Conservation (phyloP, 2,888 invertebrate genomes). For the Microplitis manilae region DNA sequence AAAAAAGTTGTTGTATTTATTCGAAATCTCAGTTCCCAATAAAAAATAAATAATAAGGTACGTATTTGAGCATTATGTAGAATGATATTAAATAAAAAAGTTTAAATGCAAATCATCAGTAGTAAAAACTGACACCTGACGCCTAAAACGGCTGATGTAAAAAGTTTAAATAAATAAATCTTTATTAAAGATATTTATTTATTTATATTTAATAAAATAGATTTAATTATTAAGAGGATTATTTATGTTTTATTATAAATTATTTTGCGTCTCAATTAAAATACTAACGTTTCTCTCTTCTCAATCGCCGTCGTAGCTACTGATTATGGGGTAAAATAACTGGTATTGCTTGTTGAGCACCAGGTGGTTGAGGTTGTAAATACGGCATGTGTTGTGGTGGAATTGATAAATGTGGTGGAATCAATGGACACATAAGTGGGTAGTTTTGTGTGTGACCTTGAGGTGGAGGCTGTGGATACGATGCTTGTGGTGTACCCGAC, state of each 20-base stretch:
- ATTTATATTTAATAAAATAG: conserved; percentile 29
- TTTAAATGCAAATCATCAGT: background rate
- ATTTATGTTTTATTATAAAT: conserved; percentile 37
- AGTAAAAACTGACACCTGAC: conserved; percentile 19
- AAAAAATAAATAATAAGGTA: conserved; percentile 51
- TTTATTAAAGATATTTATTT: conserved; percentile 36
- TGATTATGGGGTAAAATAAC: conserved; percentile 72
- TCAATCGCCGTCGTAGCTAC: conserved; percentile 70
- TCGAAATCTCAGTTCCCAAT: conserved; percentile 40
- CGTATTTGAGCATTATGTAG: conserved; percentile 35
- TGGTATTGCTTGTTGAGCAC: conserved; percentile 71
- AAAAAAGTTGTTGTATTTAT: background rate
- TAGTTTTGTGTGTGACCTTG: conserved; percentile 73
- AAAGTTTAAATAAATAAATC: conserved; percentile 14
- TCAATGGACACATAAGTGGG: conserved; percentile 76
- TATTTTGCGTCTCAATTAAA: conserved; percentile 38
- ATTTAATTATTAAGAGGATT: conserved; percentile 33
- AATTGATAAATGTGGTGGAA: conserved; percentile 71
- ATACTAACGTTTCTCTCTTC: conserved; percentile 57
- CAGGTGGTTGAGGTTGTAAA: conserved; percentile 72
- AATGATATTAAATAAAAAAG: conserved; percentile 7
- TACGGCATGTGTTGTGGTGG: conserved; percentile 75
- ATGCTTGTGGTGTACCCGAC: conserved; percentile 71
- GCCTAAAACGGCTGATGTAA: conserved; percentile 4
- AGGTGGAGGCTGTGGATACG: conserved; percentile 76